Conservation (phyloP, 2,113 vertebrate genomes). For the Fregata magnificens region DNA sequence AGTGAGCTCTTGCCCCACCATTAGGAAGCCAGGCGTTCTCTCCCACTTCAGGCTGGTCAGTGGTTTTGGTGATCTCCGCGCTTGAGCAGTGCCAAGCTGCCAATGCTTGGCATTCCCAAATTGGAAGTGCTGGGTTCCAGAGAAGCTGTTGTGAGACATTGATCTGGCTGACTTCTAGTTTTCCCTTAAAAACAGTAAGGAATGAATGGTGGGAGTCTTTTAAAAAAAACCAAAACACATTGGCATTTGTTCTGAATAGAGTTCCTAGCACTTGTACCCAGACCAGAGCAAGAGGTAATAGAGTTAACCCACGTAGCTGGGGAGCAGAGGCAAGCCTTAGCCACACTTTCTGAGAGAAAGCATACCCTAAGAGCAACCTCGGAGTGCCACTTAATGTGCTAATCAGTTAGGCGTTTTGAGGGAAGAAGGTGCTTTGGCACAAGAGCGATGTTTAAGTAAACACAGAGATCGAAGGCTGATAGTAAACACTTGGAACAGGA, state of each 20-base stretch:
- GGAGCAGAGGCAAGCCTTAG: not conserved
- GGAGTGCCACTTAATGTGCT: not conserved
- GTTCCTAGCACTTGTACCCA: not conserved
- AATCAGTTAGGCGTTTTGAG: not conserved
- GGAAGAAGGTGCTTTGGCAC: not conserved
- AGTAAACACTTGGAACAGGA: not conserved
- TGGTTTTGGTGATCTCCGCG: not conserved
- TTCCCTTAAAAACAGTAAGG: not conserved
- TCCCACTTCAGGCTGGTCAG: not conserved
- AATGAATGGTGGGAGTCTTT: not conserved
- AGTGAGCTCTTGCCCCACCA: rapidly evolving
- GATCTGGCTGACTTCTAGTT: not conserved
- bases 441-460: not conserved
- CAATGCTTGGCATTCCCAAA: not conserved
- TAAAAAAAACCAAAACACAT: not conserved
- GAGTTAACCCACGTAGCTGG: not conserved
- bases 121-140: not conserved
- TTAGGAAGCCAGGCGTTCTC: not conserved
- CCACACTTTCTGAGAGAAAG: not conserved
- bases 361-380: not conserved
- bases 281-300: not conserved
- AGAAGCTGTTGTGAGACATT: not conserved
- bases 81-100: not conserved
- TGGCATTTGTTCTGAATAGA: not conserved
- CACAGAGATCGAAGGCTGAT: not conserved